phyloP scores from a whole-genome alignment of 2,797 vertebrate genomes.

The Falco naumanni region DNA sequence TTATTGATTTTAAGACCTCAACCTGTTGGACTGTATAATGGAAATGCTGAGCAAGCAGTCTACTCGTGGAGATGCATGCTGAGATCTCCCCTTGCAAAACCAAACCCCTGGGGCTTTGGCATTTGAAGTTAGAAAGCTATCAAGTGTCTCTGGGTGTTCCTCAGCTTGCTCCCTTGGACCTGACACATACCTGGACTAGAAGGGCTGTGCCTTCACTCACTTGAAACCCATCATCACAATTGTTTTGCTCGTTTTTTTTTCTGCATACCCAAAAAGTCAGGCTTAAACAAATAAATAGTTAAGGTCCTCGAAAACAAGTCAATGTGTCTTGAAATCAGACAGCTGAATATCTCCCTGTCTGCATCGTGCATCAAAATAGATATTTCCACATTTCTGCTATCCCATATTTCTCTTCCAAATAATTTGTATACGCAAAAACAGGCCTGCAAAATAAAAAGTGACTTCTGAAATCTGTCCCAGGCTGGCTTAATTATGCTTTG shows the following conservation, averaged over 20 bases:
- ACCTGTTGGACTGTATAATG: not conserved
- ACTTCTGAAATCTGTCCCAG: not conserved
- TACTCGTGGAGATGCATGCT: not conserved
- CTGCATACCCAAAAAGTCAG: not conserved
- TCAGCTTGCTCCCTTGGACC: not conserved
- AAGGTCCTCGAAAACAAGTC: not conserved
- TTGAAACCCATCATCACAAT: not conserved
- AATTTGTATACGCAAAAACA: not conserved
- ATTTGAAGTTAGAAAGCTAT: not conserved
- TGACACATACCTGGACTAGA: not conserved
- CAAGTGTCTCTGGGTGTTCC: not conserved
- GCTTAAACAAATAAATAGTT: not conserved
- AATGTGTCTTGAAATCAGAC: not conserved
- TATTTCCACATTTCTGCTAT: not conserved
- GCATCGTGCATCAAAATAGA: not conserved
- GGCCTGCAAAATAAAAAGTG: not conserved
- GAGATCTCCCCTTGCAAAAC: not conserved
- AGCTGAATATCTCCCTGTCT: not conserved
- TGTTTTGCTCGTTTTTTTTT: not conserved
- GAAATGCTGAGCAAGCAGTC: not conserved
- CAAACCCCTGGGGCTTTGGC: not conserved
- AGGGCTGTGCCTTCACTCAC: not conserved
- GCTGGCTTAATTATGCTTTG: not conserved
- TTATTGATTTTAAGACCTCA: not conserved
- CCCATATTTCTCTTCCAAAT: not conserved